phyloP scores from a whole-genome alignment of 2,888 invertebrate genomes.

The Idaea biselata region DNA sequence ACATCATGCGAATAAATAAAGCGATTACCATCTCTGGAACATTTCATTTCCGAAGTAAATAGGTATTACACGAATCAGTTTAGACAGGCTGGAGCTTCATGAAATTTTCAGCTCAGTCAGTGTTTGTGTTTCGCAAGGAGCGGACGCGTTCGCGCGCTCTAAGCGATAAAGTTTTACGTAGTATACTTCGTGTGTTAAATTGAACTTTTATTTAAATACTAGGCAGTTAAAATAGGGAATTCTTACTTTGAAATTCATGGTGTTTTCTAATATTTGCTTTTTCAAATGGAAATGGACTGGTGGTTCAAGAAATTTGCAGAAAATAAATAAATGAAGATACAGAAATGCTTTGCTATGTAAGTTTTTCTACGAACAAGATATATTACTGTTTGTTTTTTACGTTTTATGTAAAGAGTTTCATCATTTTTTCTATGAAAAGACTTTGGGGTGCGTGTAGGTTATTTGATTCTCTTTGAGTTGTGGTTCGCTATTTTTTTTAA shows the following conservation, averaged over 20 bases:
- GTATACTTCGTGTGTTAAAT: background rate
- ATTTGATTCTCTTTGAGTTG: background rate
- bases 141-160: background rate
- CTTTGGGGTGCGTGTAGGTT: background rate
- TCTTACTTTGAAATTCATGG: background rate
- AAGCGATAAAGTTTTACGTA: background rate
- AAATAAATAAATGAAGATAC: slow-evolving; percentile 40
- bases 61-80: background rate
- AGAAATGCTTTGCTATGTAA: slow-evolving; percentile 75
- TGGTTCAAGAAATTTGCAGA: slow-evolving; percentile 24
- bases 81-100: background rate
- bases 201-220: background rate
- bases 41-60: background rate
- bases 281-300: background rate
- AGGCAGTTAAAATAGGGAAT: too few relatives aligned
- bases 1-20: background rate
- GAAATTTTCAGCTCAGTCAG: background rate
- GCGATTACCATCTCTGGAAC: background rate
- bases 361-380: slow-evolving; percentile 28
- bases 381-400: too few relatives aligned
- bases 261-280: background rate
- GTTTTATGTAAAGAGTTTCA: too few relatives aligned
- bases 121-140: background rate
- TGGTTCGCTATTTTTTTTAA: background rate
- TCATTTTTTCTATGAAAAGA: background rate